These are phyloP conservation scores for Pseudocheirus occidentalis DNA, from an alignment of 2,797 vertebrate species.

Conservation along the genomic window DNA sequence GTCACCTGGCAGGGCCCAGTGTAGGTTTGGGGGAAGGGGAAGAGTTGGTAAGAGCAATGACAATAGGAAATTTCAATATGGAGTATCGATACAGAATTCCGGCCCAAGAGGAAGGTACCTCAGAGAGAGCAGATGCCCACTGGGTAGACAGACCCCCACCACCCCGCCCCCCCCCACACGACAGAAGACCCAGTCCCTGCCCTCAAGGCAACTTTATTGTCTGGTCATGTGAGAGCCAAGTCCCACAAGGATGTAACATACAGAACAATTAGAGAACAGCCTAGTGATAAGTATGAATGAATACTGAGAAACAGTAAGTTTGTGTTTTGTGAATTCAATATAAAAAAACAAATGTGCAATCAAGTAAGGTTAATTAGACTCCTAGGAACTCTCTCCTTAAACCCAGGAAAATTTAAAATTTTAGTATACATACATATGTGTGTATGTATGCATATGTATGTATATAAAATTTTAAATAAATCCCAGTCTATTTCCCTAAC, in stretches of 20 bases:
- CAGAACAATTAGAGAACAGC: neutral
- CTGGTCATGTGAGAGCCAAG: neutral
- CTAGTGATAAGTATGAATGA: neutral
- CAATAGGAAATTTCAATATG: neutral
- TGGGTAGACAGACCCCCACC: neutral
- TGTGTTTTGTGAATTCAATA: neutral
- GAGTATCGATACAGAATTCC: neutral
- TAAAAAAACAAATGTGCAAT: neutral
- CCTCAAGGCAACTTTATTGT: neutral
- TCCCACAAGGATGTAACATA: neutral
- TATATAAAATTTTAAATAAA: no score
- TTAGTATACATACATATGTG: no score
- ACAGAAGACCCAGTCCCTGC: neutral
- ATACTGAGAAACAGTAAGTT: neutral
- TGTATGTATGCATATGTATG: no score
- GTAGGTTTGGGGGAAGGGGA: neutral
- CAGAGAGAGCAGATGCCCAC: neutral
- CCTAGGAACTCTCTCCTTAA: neutral
- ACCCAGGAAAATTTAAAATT: no score
- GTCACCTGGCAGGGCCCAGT: neutral
- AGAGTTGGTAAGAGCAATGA: neutral
- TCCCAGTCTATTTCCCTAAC: slow-evolving; percentile 40
- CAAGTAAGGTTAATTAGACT: neutral
- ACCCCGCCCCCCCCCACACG: no score
- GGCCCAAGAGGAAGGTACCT: neutral